These are phyloP conservation scores for Cyclina sinensis DNA, from an alignment of 1,140 invertebrate genomes.

Conservation along the genomic window DNA sequence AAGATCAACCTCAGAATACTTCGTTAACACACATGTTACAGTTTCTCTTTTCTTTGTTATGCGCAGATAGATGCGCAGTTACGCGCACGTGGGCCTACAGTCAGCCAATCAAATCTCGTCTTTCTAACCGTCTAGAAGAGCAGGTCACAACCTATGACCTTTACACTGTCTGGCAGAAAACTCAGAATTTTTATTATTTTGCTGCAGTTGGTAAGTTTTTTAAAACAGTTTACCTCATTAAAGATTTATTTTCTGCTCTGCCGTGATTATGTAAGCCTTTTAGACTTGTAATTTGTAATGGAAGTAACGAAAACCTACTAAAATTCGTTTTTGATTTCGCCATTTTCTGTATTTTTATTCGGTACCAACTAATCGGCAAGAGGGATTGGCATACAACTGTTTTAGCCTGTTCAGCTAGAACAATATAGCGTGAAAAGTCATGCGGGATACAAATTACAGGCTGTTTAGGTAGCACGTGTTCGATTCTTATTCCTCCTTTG, in stretches of 20 bases:
- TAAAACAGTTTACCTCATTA: no score
- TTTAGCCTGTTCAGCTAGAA: no score
- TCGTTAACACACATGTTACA: neutral
- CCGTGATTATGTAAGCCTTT: neutral
- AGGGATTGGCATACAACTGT: neutral
- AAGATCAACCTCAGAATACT: no score
- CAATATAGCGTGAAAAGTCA: no score
- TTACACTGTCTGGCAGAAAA: slow-evolving; percentile 81
- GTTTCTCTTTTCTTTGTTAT: slow-evolving; percentile 30
- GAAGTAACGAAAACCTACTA: neutral
- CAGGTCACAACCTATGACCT: slow-evolving; percentile 86
- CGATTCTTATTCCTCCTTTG: no score
- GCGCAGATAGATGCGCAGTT: slow-evolving; percentile 36
- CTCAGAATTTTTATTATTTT: slow-evolving; percentile 25
- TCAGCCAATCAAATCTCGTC: slow-evolving; percentile 79
- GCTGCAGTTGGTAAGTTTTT: slow-evolving; percentile 55
- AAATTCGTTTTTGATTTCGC: neutral
- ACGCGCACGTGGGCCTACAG: slow-evolving; percentile 73
- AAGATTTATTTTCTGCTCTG: neutral
- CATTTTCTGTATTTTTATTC: slow-evolving; percentile 34
- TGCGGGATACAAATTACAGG: no score
- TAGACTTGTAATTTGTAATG: neutral
- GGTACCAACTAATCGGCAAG: no score
- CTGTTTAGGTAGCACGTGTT: no score
- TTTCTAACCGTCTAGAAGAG: slow-evolving; percentile 73